A percentile compares a stretch with the other conserved stretches of the same genome.
Evolutionary conservation across 2,888 invertebrate species (phyloP).

Genomic region (Volucella bombylans): DNA sequence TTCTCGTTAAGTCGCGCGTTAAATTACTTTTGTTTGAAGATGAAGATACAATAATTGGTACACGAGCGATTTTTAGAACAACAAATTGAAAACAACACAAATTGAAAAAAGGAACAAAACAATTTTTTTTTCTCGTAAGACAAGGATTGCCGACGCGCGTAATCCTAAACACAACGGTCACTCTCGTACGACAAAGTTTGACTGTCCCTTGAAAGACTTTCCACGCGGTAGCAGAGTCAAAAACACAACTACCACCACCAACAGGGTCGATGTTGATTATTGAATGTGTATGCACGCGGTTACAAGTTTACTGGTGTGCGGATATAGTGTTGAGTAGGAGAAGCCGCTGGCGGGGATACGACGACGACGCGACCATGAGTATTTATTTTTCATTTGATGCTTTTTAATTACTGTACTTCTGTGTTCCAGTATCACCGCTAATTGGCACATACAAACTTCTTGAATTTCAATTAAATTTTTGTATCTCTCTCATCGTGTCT

Average conservation of each 20-base stretch:
- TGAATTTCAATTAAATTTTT: constrained; percentile 75
- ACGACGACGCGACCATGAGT: constrained; percentile 63
- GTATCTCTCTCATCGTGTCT: constrained; percentile 48
- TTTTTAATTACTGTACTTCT: constrained; percentile 75
- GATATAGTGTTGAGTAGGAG: neutral
- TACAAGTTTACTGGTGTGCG: neutral
- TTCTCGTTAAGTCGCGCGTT: constrained; percentile 36
- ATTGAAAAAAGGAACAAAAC: constrained; percentile 42
- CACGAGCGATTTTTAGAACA: constrained; percentile 5
- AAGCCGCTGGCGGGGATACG: constrained; percentile 45
- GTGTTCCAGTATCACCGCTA: constrained; percentile 75
- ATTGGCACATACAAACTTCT: constrained; percentile 76
- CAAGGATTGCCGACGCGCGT: constrained; percentile 61
- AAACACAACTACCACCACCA: constrained; percentile 61
- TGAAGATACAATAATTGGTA: constrained; percentile 1
- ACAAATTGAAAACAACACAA: constrained; percentile 17
- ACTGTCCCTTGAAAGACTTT: constrained; percentile 65
- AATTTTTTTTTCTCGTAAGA: constrained; percentile 51
- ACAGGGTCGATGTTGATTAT: constrained; percentile 10
- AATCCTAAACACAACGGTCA: constrained; percentile 57
- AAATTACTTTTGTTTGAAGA: constrained; percentile 24
- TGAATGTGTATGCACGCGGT: constrained; percentile 24
- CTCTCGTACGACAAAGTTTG: constrained; percentile 67
- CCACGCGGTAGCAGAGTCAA: constrained; percentile 68
- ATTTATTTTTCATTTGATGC: constrained; percentile 73